Evolutionary conservation across 2,113 vertebrate genomes (phyloP).

Genomic region (Nothoprocta pentlandii): DNA sequence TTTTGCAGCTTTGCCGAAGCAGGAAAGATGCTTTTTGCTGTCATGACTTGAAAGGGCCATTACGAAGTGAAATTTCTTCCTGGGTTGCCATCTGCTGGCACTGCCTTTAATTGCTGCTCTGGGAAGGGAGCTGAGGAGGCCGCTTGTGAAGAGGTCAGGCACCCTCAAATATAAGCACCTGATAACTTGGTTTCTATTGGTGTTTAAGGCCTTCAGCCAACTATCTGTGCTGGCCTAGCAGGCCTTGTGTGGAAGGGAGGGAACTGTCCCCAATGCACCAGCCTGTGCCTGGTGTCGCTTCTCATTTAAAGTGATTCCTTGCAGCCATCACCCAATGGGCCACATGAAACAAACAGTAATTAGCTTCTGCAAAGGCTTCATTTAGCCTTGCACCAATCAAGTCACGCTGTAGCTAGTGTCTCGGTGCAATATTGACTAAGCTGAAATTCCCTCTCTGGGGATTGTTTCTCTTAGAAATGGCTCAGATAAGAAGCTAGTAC

Average conservation of each 20-base stretch:
- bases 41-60: neutral
- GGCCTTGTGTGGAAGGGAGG: neutral
- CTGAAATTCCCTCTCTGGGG: neutral
- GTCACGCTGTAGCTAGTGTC: neutral
- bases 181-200: fast-evolving
- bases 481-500: neutral
- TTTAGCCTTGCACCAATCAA: neutral
- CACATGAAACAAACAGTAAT: conserved; percentile 2
- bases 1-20: neutral
- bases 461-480: neutral
- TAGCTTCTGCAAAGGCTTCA: neutral
- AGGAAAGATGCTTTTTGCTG: neutral
- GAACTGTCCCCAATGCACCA: neutral
- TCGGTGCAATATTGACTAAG: neutral
- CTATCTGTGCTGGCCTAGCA: neutral
- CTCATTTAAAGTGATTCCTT: conserved; percentile 6
- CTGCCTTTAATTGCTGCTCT: neutral
- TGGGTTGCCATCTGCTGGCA: conserved; percentile 59
- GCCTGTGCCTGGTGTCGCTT: neutral
- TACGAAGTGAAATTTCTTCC: neutral
- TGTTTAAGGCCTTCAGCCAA: neutral
- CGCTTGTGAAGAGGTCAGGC: neutral
- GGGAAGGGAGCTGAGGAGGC: neutral
- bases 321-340: neutral
- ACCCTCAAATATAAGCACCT: neutral